Conservation (phyloP, 2,113 vertebrate genomes). For the Charina bottae region DNA sequence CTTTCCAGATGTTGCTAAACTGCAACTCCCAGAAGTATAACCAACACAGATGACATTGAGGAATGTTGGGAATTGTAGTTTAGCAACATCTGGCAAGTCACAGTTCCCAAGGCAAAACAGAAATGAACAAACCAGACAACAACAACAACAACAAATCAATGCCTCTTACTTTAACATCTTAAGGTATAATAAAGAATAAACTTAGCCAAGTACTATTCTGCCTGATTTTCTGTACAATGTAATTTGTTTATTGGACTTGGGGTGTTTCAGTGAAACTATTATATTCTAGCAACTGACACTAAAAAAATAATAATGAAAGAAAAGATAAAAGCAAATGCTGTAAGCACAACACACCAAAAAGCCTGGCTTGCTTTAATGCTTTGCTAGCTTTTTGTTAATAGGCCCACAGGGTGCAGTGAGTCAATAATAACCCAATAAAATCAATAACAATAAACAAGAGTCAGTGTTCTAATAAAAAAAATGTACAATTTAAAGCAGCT, state of each 20-base stretch:
- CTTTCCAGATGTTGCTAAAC: not conserved
- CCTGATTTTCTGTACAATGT: slow-evolving; percentile 14
- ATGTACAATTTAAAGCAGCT: slow-evolving; percentile 66
- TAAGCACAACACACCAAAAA: slow-evolving; percentile 64
- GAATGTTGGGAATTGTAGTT: not conserved
- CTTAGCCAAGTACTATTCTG: not conserved
- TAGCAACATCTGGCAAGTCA: not conserved
- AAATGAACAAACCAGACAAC: not conserved
- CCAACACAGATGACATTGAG: not conserved
- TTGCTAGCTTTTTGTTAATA: slow-evolving; percentile 71
- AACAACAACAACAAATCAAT: not conserved
- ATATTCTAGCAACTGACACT: slow-evolving; percentile 40
- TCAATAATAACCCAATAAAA: slow-evolving; percentile 75
- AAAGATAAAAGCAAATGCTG: slow-evolving; percentile 45
- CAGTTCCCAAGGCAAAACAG: not conserved
- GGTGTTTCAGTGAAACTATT: slow-evolving; percentile 34
- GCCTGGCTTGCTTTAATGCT: slow-evolving; percentile 62
- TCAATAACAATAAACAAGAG: slow-evolving; percentile 73
- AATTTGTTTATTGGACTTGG: slow-evolving; percentile 18
- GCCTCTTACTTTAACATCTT: not conserved
- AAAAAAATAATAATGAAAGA: slow-evolving; percentile 28
- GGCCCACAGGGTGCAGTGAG: slow-evolving; percentile 62
- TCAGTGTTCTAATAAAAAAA: slow-evolving; percentile 73
- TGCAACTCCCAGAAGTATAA: not conserved
- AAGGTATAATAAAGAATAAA: not conserved